phyloP scores from a whole-genome alignment of 2,797 vertebrate species.

The Sparidentex hasta region DNA sequence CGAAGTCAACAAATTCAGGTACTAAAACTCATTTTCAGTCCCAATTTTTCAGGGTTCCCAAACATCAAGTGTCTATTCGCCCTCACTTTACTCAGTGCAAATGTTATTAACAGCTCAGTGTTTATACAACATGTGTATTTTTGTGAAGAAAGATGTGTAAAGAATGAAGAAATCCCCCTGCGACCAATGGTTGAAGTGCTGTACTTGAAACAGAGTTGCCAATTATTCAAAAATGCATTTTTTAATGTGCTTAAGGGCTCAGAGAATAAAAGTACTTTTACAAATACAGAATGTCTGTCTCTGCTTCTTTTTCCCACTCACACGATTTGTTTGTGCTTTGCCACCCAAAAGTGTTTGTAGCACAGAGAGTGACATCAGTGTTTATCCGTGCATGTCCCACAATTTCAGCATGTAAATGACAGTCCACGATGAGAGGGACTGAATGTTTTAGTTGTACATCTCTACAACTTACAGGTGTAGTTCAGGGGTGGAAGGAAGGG shows the following conservation, averaged over 20 bases:
- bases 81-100: background rate
- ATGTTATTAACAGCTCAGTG: slow-evolving; percentile 12
- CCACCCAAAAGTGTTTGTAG: background rate
- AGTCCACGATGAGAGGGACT: background rate
- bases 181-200: slow-evolving; percentile 43
- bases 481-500: background rate
- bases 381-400: background rate
- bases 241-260: slow-evolving; percentile 66
- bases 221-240: slow-evolving; percentile 47
- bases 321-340: too few species aligned
- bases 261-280: slow-evolving; percentile 70
- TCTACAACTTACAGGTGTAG: background rate
- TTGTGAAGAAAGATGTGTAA: background rate
- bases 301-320: background rate
- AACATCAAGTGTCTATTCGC: background rate
- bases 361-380: background rate
- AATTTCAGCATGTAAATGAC: background rate
- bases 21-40: slow-evolving; percentile 48
- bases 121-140: slow-evolving; percentile 13
- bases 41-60: slow-evolving; percentile 15
- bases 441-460: background rate
- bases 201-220: slow-evolving; percentile 68
- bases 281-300: slow-evolving; percentile 6
- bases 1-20: slow-evolving; percentile 67
- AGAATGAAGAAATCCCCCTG: slow-evolving; percentile 62